phyloP scores from a whole-genome alignment of 2,888 invertebrate genomes.

The Teleogryllus oceanicus region DNA sequence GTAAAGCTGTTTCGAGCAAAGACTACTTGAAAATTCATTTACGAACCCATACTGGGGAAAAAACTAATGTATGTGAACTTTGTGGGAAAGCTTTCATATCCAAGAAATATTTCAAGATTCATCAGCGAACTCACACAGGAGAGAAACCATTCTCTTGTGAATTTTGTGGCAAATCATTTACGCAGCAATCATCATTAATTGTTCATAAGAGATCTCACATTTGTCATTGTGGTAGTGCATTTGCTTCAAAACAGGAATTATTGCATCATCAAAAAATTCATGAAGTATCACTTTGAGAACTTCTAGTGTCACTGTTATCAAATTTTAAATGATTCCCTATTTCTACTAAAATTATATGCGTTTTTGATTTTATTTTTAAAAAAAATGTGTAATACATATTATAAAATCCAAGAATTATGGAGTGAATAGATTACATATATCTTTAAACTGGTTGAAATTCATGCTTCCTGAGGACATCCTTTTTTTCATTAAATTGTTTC shows the following conservation, averaged over 20 bases:
- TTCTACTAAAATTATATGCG: too few species aligned
- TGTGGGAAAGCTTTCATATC: conserved; percentile 48
- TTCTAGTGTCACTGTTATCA: background rate
- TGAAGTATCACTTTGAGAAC: conserved; percentile 29
- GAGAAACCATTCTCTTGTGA: conserved; percentile 43
- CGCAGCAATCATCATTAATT: conserved; percentile 45
- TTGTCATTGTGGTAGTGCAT: conserved; percentile 25
- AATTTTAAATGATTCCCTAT: too few species aligned
- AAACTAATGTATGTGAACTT: conserved; percentile 57
- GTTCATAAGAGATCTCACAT: conserved; percentile 40
- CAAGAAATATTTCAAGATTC: conserved; percentile 41
- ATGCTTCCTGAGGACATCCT: too few species aligned
- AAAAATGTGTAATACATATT: too few species aligned
- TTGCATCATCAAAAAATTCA: conserved; percentile 48
- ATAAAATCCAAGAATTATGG: too few species aligned
- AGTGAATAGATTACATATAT: too few species aligned
- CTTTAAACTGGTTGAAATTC: too few species aligned
- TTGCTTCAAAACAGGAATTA: conserved; percentile 36
- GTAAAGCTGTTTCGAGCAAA: conserved; percentile 57
- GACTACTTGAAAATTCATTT: conserved; percentile 61
- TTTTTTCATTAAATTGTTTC: too few species aligned
- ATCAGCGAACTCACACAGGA: conserved; percentile 44
- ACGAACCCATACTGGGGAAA: conserved; percentile 60
- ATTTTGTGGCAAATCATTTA: conserved; percentile 43
- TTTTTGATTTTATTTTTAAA: too few species aligned